Conservation (phyloP, 2,113 vertebrate genomes). For the Hippocampus comes region DNA sequence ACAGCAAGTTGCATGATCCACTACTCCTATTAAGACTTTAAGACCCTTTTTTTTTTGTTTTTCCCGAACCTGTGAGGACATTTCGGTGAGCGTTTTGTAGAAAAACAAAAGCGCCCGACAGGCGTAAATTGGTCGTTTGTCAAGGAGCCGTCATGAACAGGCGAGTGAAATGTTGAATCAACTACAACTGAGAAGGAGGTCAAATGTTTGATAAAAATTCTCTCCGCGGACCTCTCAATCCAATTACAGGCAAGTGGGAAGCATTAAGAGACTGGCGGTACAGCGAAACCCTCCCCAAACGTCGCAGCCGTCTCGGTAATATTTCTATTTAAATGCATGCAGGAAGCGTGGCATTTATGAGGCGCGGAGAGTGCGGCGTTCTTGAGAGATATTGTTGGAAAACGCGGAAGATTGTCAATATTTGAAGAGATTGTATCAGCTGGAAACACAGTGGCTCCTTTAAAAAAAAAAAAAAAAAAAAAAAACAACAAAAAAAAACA, state of each 20-base stretch:
- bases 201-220: conserved; percentile 41
- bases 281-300: conserved; percentile 28
- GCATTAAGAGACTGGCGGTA: conserved; percentile 40
- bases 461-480: neutral
- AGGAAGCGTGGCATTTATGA: conserved; percentile 62
- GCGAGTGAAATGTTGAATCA: conserved; percentile 28
- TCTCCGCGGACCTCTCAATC: conserved; percentile 37
- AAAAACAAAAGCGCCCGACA: conserved; percentile 1
- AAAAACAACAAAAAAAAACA: too few species aligned
- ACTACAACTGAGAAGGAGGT: conserved; percentile 4
- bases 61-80: neutral
- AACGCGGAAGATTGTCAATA: conserved; percentile 4
- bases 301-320: conserved; percentile 86
- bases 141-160: neutral
- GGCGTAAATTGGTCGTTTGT: conserved; percentile 18
- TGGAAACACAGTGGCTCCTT: neutral
- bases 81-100: neutral
- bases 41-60: neutral
- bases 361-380: conserved; percentile 11
- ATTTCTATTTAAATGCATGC: conserved; percentile 96
- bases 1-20: neutral
- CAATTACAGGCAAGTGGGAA: conserved; percentile 54
- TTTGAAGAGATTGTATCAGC: conserved; percentile 21
- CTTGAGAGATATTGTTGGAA: conserved; percentile 32
- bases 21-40: neutral